Percentiles rank a stretch among this genome's conserved stretches.
Evolutionary conservation across 2,797 vertebrate genomes (phyloP).

Genomic region (Apodemus agrarius): DNA sequence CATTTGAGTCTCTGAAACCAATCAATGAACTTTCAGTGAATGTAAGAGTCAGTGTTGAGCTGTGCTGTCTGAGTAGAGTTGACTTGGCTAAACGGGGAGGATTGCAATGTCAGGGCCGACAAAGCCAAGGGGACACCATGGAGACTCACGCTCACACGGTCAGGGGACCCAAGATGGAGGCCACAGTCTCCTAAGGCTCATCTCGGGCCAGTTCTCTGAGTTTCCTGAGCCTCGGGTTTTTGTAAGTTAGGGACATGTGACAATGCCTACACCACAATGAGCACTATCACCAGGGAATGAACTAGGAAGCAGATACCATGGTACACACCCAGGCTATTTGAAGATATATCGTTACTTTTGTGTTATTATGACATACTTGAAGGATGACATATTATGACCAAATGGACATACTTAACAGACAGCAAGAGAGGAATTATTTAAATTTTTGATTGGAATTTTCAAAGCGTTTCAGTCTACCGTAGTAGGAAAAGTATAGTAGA

Average conservation of each 20-base stretch:
- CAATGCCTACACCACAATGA: not conserved
- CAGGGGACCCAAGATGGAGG: slow-evolving; percentile 11
- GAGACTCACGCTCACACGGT: not conserved
- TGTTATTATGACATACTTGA: not conserved
- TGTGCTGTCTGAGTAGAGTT: not conserved
- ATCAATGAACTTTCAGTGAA: not conserved
- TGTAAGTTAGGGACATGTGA: accelerated
- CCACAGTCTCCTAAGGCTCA: not conserved
- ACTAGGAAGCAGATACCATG: not conserved
- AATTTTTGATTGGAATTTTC: not conserved
- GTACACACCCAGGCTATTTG: not conserved
- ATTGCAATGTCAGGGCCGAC: not conserved
- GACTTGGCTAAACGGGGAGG: not conserved
- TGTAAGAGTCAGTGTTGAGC: not conserved
- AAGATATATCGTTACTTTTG: not conserved
- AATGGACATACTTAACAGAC: not conserved
- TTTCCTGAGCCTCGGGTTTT: not conserved
- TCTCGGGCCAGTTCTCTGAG: not conserved
- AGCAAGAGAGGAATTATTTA: not conserved
- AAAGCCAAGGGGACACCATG: not conserved
- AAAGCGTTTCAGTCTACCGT: not conserved
- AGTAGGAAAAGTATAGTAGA: not conserved
- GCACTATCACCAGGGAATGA: not conserved
- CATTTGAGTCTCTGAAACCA: slow-evolving; percentile 11
- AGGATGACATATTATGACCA: not conserved